Percentiles rank a stretch among this genome's conserved stretches.
phyloP scores from a whole-genome alignment of 2,888 invertebrate species.

The Callyntrura sp. region DNA sequence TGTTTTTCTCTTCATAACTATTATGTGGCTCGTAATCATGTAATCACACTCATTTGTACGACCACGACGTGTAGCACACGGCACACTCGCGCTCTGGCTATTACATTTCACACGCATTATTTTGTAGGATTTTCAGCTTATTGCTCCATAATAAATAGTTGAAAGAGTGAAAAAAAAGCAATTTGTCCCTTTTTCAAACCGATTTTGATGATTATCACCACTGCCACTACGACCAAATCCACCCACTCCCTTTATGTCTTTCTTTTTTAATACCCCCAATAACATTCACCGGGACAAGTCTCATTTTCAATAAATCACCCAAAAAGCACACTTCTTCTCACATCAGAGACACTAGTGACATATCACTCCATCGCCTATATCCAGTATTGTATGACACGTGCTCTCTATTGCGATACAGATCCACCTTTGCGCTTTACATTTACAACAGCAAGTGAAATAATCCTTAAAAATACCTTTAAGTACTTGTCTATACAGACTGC shows the following conservation, averaged over 20 bases:
- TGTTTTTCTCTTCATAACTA: not conserved
- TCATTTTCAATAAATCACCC: conserved; percentile 55
- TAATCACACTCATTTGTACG: conserved; percentile 7
- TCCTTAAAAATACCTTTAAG: not conserved
- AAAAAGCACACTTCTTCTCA: not conserved
- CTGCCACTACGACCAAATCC: not conserved
- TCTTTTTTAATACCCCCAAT: conserved; percentile 5
- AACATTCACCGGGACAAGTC: conserved; percentile 5
- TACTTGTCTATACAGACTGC: too few relatives aligned
- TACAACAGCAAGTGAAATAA: conserved; percentile 38
- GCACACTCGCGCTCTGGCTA: conserved; percentile 1
- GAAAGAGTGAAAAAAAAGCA: conserved; percentile 38
- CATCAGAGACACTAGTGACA: not conserved
- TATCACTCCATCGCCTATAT: not conserved
- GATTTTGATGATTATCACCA: conserved; percentile 32
- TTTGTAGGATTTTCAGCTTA: not conserved
- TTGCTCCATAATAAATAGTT: not conserved
- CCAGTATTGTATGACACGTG: conserved; percentile 8
- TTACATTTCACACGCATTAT: not conserved
- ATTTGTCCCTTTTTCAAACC: conserved; percentile 35
- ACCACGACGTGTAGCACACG: not conserved
- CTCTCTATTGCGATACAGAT: not conserved
- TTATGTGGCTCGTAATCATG: conserved; percentile 28
- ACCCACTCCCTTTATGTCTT: conserved; percentile 3
- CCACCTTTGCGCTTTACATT: too few relatives aligned